Evolutionary conservation across 92 coral and sea anemone genomes (phyloP).

Genomic region (Ricordea florida): DNA sequence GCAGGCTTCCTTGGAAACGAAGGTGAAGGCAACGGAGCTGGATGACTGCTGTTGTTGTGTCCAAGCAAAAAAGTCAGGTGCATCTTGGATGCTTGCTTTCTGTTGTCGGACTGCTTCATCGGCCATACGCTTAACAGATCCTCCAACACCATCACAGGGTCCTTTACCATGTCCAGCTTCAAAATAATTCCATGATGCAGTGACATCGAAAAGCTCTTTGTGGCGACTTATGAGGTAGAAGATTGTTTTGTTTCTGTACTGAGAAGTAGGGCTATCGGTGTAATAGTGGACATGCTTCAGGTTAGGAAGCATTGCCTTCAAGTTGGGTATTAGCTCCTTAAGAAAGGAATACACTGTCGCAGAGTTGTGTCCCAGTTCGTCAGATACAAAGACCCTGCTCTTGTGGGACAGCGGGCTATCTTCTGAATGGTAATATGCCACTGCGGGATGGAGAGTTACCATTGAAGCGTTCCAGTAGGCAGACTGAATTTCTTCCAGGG

Average conservation of each 20-base stretch:
- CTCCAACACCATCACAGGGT: constrained; percentile 58
- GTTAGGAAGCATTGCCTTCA: not conserved
- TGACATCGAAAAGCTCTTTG: constrained; percentile 15
- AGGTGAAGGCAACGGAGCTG: constrained; percentile 16
- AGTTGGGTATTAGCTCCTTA: constrained; percentile 19
- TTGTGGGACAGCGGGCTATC: constrained; percentile 4
- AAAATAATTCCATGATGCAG: constrained; percentile 54
- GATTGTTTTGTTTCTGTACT: constrained; percentile 61
- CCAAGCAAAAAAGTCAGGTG: constrained; percentile 47
- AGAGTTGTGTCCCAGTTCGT: constrained; percentile 29
- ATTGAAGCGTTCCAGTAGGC: constrained; percentile 65
- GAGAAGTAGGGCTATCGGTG: constrained; percentile 65
- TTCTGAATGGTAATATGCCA: constrained; percentile 25
- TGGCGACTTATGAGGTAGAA: constrained; percentile 17
- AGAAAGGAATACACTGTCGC: constrained; percentile 21
- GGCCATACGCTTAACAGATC: constrained; percentile 39
- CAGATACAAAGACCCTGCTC: constrained; percentile 41
- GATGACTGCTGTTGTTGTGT: constrained; percentile 14
- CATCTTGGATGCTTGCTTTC: constrained; percentile 41
- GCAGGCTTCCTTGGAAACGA: constrained; percentile 14
- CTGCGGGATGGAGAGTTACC: constrained; percentile 63
- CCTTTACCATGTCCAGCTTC: constrained; percentile 54
- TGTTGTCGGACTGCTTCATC: constrained; percentile 45
- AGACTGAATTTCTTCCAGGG: constrained; percentile 45
- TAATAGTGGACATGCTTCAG: constrained; percentile 38